Conservation (phyloP, 2,797 vertebrate genomes). For the Chelon labrosus region DNA sequence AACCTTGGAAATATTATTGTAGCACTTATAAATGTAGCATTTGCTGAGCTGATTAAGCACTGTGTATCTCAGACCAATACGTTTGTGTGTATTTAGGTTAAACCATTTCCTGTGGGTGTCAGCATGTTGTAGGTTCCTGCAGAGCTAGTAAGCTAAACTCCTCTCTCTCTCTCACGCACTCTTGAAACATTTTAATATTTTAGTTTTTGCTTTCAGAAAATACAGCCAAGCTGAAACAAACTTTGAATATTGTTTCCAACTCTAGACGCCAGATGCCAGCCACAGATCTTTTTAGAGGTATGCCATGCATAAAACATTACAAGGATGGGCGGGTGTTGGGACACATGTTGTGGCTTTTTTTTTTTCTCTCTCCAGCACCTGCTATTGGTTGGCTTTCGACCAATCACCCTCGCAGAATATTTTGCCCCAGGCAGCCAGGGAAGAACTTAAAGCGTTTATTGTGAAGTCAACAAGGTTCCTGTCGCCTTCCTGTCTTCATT, state of each 20-base stretch:
- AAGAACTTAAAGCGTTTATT: not conserved
- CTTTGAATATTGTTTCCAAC: not conserved
- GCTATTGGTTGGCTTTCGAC: slow-evolving; percentile 42
- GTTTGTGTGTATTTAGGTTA: too few relatives aligned
- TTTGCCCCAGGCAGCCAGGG: not conserved
- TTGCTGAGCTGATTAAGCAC: too few relatives aligned
- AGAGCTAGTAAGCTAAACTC: too few relatives aligned
- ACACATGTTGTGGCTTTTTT: not conserved
- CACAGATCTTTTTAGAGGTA: not conserved
- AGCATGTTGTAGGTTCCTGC: too few relatives aligned
- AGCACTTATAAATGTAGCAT: too few relatives aligned
- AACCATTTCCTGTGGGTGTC: too few relatives aligned
- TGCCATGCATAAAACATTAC: not conserved
- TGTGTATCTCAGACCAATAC: too few relatives aligned
- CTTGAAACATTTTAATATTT: too few relatives aligned
- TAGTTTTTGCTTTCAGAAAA: too few relatives aligned
- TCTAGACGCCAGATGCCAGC: not conserved
- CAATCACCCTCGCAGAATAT: slow-evolving; percentile 26
- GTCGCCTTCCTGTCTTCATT: not conserved
- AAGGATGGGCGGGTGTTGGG: slow-evolving; percentile 2
- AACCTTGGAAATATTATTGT: too few relatives aligned
- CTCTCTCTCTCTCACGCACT: too few relatives aligned
- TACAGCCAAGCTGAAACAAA: too few relatives aligned
- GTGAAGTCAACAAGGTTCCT: not conserved
- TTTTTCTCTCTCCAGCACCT: not conserved